Evolutionary conservation across 2,797 vertebrate species (phyloP).

Genomic region (Tiaroga cobitis): DNA sequence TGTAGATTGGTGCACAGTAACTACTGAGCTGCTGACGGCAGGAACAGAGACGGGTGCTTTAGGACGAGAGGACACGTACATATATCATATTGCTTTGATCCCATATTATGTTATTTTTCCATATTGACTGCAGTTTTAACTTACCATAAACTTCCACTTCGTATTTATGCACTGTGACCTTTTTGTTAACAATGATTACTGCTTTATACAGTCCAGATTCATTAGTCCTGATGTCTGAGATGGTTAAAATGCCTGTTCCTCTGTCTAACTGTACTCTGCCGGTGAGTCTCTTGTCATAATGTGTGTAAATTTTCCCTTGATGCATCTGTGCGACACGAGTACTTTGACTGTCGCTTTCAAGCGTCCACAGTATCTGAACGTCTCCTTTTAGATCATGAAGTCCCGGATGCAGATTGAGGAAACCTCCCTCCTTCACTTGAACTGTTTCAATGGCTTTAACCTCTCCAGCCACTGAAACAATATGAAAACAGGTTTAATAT

Average conservation of each 20-base stretch:
- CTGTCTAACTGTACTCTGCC: neutral
- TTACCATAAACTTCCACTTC: constrained; percentile 9
- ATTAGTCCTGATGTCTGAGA: neutral
- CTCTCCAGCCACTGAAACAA: neutral
- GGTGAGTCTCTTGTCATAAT: constrained; percentile 12
- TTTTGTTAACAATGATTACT: neutral
- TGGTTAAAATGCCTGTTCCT: neutral
- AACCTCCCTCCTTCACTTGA: neutral
- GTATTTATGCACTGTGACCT: neutral
- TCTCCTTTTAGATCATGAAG: neutral
- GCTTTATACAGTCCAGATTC: constrained; percentile 19
- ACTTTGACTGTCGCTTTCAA: neutral
- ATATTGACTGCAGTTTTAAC: neutral
- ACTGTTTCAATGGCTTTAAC: neutral
- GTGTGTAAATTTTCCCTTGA: constrained; percentile 11
- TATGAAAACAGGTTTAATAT: too few relatives aligned
- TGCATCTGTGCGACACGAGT: constrained; percentile 5
- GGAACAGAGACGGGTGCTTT: neutral
- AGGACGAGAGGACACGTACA: neutral
- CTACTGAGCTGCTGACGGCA: neutral
- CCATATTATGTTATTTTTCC: neutral
- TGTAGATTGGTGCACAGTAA: neutral
- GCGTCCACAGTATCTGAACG: constrained; percentile 18
- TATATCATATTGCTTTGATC: neutral
- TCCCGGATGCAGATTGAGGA: neutral